Percentiles rank a stretch among this genome's conserved stretches.
These are phyloP conservation scores for Periophthalmus modestus DNA, from an alignment of 2,113 vertebrate genomes.

Conservation along the genomic window DNA sequence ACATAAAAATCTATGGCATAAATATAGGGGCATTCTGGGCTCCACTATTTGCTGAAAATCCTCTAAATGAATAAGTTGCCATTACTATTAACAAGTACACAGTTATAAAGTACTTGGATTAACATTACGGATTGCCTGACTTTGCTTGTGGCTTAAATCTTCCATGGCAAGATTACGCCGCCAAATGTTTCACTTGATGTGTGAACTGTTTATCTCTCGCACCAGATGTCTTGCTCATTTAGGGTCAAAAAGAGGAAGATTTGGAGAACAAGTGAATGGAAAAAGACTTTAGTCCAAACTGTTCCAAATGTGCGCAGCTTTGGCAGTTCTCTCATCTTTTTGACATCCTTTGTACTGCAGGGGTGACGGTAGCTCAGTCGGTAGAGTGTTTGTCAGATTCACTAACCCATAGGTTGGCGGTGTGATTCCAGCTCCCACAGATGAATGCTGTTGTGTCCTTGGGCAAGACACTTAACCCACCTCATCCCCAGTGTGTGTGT, in stretches of 20 bases:
- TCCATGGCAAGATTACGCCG: not conserved
- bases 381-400: too few relatives aligned
- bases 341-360: too few relatives aligned
- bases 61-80: not conserved
- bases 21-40: not conserved
- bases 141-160: constrained; percentile 5
- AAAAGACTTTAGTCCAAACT: not conserved
- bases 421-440: too few relatives aligned
- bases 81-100: not conserved
- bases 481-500: too few relatives aligned
- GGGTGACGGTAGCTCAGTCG: too few relatives aligned
- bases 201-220: not conserved
- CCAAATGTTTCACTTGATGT: constrained; percentile 2
- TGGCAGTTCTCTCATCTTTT: not conserved
- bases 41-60: not conserved
- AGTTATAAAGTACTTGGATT: not conserved
- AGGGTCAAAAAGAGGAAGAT: constrained; percentile 6
- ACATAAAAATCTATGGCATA: not conserved
- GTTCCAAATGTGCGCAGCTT: not conserved
- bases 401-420: too few relatives aligned
- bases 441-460: too few relatives aligned
- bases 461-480: too few relatives aligned
- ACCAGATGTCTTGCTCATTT: constrained; percentile 7
- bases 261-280: not conserved
- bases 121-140: not conserved